phyloP scores from a whole-genome alignment of 2,797 vertebrate genomes.

The Clangula hyemalis region DNA sequence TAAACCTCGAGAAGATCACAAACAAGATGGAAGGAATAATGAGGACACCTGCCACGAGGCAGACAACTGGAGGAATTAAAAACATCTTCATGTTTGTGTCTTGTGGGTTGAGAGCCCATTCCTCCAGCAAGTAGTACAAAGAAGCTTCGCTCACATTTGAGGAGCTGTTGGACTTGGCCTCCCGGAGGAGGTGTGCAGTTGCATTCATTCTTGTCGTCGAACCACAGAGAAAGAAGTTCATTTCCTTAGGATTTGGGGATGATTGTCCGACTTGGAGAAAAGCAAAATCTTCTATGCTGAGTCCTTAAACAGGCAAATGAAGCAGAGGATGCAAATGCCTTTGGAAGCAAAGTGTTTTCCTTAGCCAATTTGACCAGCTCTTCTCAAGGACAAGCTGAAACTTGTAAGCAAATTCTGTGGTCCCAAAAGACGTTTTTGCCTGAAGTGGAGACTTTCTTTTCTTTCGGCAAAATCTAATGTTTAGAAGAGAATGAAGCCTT shows the following conservation, averaged over 20 bases:
- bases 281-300: background rate
- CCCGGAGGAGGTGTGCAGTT: background rate
- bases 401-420: background rate
- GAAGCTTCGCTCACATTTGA: background rate
- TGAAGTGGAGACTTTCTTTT: background rate
- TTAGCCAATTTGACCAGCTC: background rate
- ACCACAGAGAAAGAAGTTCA: slow-evolving; percentile 51
- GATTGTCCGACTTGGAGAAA: background rate
- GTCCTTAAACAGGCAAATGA: background rate
- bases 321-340: background rate
- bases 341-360: background rate
- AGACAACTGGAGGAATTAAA: slow-evolving; percentile 76
- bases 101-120: slow-evolving; percentile 55
- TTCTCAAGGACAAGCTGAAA: background rate
- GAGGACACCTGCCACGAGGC: slow-evolving; percentile 72
- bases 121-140: slow-evolving; percentile 20
- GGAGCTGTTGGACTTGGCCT: slow-evolving; percentile 40
- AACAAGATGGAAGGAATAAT: slow-evolving; percentile 80
- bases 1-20: slow-evolving; percentile 76
- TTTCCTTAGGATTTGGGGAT: slow-evolving; percentile 20
- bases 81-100: slow-evolving; percentile 69
- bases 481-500: background rate
- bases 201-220: background rate
- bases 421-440: background rate
- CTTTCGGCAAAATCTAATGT: background rate